Base-by-base conservation (phyloP, 2,888 invertebrate genomes). In the Drosophila austrosaltans region DNA sequence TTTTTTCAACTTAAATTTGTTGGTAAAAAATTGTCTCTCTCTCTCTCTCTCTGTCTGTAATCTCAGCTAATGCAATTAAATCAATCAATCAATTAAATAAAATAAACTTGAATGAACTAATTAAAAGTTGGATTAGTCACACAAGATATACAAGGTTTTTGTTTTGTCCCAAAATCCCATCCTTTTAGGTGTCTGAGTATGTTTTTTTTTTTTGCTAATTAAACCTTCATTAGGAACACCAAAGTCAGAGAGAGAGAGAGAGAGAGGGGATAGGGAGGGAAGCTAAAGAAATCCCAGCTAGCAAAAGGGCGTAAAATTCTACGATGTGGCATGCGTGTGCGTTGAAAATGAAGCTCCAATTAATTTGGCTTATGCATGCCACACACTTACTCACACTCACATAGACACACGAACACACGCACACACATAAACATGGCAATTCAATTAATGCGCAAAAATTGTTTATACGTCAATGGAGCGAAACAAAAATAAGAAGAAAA, bases 381-480 rank as follows among this genome's bases (percentile, higher is more conserved):
- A 80, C 76, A 67, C 75, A 57, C 69, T 8, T 62, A 44, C 57
- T 36, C 69, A 16, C 16, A 16, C 16, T 16, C 16, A 16, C 16
- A 16, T 16, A 16, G 16, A 16, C 16, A 16, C 16, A 16, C 16
- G 48, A 39, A 64, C 59, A 53, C 63, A 56, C 61, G 40, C 62
- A 53, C 48, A 61, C 36, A 39, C 57, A 57, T 32, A 32, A 39
- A 57, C 32, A 20, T 57, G 16, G 36, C 20, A 36, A 36, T 57
- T 57, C 57, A 57, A 36, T 57, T 57, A 32, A 83, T 84, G 85
- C 76, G 77, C 84, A 82, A 84, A 83, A 83, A 83, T 83, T 83
- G 83, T 87, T 87, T 85, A 82, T 83, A 84, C 82, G 63, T 75
- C 83, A 83, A 83, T 87, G 78, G 85, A 87, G 80, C 80, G 85